Evolutionary conservation across 2,113 vertebrate genomes (phyloP), one percentile per base, ranked within the genome.

Genomic region (Triplophysa tibetana): DNA sequence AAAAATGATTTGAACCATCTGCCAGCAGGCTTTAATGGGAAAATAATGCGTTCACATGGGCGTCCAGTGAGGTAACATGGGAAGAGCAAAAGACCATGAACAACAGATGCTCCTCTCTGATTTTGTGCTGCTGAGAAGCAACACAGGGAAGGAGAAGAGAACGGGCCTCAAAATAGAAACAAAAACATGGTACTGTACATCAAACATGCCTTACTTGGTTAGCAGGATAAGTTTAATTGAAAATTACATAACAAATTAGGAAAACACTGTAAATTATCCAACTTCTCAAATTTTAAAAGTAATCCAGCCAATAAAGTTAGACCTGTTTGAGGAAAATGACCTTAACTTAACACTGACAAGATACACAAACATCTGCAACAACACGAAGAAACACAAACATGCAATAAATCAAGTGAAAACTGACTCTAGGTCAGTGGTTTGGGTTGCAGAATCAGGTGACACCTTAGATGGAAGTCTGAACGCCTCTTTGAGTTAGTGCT

Each of bases 41-140:
- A 85, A 72, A 78, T 87, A 81, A 84, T 78, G 60, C 63, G 21
- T 61, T 81, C 19, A 70, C 67, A 60, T 81, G 43, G 69, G 75
- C 50, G 48, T 86, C 73, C 19, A 61, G 43, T 66, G 77, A 80
- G 79, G 76, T 43, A 63, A 77, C 79, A 75, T 75, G 78, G 74
- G 24, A 67, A 83, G 77, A 79, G 52, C 74, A 83, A 48, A 67
- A 78, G 64, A 78, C 78, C 82, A 85, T 78, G 80, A 88, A 85
- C 75, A 72, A 73, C 74, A 86, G 79, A 80, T 82, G 79, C 75
- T 79, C 70, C 70, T 17, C 67, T 83, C 62, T 87, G 74, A 82
- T 73, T 79, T 72, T 69, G 78, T 76, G 77, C 17, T 26, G 4
- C 43, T 14, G 43, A 83, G 65, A 83, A 67, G 74, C 76, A 84